Evolutionary conservation across 2,888 invertebrate genomes (phyloP).

Genomic region (Oligia fasciuncula): DNA sequence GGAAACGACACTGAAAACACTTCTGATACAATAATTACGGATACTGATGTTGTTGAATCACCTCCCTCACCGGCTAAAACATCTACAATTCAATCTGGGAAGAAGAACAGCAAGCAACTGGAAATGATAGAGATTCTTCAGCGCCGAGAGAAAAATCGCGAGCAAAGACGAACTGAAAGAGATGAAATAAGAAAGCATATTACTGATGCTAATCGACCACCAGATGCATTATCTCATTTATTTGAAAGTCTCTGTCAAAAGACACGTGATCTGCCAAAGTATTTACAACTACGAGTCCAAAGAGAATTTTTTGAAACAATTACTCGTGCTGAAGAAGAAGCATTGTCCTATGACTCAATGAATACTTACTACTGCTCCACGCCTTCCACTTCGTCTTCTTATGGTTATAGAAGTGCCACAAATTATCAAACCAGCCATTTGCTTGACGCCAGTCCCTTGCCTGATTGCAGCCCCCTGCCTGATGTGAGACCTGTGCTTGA

Average conservation of each 20-base stretch:
- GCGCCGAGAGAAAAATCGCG: constrained; percentile 43
- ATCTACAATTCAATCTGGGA: constrained; percentile 36
- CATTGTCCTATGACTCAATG: constrained; percentile 46
- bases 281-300: constrained; percentile 69
- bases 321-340: constrained; percentile 66
- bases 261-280: constrained; percentile 67
- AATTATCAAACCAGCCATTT: constrained; percentile 22
- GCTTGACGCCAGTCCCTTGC: constrained; percentile 17
- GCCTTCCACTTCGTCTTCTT: constrained; percentile 39
- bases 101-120: constrained; percentile 43
- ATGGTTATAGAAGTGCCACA: constrained; percentile 32
- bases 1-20: constrained; percentile 12
- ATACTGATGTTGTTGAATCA: constrained; percentile 33
- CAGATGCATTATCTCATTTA: constrained; percentile 64
- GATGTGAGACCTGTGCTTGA: background rate
- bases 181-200: constrained; percentile 47
- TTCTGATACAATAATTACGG: constrained; percentile 36
- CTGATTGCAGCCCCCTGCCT: no score
- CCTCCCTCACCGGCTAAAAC: constrained; percentile 31
- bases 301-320: constrained; percentile 69
- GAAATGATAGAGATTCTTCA: constrained; percentile 26
- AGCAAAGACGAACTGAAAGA: constrained; percentile 37
- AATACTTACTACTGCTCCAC: constrained; percentile 36
- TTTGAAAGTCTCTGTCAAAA: constrained; percentile 70
- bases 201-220: constrained; percentile 32